phyloP scores from a whole-genome alignment of 1,140 invertebrate genomes.

The Drosophila equinoxialis region DNA sequence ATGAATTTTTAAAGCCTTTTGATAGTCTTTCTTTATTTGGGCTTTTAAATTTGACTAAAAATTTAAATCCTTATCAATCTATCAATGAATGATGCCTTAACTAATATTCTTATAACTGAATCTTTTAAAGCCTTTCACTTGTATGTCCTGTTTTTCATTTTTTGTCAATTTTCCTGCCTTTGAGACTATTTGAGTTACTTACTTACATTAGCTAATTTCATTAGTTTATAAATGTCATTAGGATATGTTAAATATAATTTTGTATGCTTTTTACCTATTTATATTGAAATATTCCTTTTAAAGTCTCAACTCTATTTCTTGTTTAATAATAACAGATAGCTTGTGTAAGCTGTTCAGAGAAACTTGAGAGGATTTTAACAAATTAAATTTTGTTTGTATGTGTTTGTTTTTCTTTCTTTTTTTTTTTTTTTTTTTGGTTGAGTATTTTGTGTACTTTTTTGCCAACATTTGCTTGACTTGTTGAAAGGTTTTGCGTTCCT shows the following conservation, averaged over 20 bases:
- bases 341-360: neutral
- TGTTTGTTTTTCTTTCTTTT: neutral
- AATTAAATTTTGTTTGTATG: slow-evolving; percentile 9
- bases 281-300: neutral
- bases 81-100: too few species aligned
- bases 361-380: slow-evolving; percentile 11
- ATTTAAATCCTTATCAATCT: too few species aligned
- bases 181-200: too few species aligned
- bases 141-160: too few species aligned
- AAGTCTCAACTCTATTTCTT: neutral
- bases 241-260: neutral
- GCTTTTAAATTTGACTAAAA: too few species aligned
- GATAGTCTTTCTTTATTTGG: too few species aligned
- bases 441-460: neutral
- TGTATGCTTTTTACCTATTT: neutral
- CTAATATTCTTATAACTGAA: too few species aligned
- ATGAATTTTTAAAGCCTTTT: too few species aligned
- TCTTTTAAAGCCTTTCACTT: too few species aligned
- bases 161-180: too few species aligned
- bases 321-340: neutral
- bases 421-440: neutral
- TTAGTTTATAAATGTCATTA: too few species aligned
- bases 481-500: neutral
- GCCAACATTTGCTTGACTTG: slow-evolving; percentile 4
- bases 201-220: too few species aligned